Percentiles rank a stretch among this genome's conserved stretches.
These are phyloP conservation scores for Camponotus vicinus DNA, from an alignment of 1,140 invertebrate genomes.

Conservation along the genomic window DNA sequence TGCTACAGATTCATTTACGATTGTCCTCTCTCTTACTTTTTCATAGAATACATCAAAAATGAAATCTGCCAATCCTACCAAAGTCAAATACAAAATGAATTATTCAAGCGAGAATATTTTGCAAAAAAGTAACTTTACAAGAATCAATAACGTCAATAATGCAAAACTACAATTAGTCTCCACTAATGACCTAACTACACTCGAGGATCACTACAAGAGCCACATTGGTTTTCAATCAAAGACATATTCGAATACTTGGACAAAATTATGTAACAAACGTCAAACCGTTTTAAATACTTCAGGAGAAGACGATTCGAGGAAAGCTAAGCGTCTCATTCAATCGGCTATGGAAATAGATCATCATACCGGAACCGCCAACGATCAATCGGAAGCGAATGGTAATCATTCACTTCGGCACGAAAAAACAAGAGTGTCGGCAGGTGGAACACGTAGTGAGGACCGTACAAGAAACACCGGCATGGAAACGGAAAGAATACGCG, in stretches of 20 bases:
- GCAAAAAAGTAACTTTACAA: neutral
- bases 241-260: neutral
- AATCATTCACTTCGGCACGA: neutral
- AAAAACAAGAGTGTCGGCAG: constrained; percentile 1
- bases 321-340: neutral
- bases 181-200: neutral
- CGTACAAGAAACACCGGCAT: constrained; percentile 31
- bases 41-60: neutral
- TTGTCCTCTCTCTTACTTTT: neutral
- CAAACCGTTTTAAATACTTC: neutral
- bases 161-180: neutral
- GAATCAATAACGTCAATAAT: neutral
- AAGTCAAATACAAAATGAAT: neutral
- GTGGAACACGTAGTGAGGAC: constrained; percentile 31
- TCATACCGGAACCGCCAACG: constrained; percentile 4
- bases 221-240: neutral
- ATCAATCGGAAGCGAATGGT: constrained; percentile 37
- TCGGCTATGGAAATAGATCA: neutral
- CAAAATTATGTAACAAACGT: neutral
- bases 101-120: neutral
- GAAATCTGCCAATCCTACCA: neutral
- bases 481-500: constrained; percentile 46
- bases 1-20: neutral
- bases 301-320: neutral
- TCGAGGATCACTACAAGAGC: neutral